Conservation (phyloP, 2,113 vertebrate species). For the Eurystomus gularis region DNA sequence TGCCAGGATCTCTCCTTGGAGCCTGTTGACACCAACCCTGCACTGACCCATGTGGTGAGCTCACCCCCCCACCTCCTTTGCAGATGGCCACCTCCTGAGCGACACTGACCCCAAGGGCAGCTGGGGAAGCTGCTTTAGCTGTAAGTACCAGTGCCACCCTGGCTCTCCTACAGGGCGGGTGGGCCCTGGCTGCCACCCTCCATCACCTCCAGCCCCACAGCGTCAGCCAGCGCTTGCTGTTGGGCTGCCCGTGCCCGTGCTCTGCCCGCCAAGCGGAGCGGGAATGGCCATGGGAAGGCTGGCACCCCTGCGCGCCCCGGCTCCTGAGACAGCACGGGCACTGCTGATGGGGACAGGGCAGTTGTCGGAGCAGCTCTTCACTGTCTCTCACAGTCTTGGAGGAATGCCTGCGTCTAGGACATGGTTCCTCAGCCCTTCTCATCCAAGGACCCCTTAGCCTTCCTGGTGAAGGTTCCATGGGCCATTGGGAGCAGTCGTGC, state of each 20-base stretch:
- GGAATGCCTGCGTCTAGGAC: not conserved
- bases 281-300: not conserved
- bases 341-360: not conserved
- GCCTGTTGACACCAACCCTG: accelerated
- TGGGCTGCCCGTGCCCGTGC: not conserved
- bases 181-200: not conserved
- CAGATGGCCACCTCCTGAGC: constrained; percentile 81
- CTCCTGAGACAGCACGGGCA: not conserved
- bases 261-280: accelerated
- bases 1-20: not conserved
- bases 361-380: not conserved
- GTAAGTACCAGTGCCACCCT: constrained; percentile 65
- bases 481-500: not conserved
- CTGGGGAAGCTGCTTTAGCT: constrained; percentile 87
- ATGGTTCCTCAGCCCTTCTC: not conserved
- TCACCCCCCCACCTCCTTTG: not conserved
- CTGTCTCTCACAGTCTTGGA: not conserved
- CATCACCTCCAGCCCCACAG: not conserved
- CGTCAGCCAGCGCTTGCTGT: accelerated
- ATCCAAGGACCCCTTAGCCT: not conserved
- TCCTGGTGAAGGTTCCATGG: not conserved
- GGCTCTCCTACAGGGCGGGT: accelerated
- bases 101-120: constrained; percentile 74
- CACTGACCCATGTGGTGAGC: accelerated
- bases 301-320: not conserved